phyloP scores from a whole-genome alignment of 2,797 vertebrate species.

The Steatocranus sp. region DNA sequence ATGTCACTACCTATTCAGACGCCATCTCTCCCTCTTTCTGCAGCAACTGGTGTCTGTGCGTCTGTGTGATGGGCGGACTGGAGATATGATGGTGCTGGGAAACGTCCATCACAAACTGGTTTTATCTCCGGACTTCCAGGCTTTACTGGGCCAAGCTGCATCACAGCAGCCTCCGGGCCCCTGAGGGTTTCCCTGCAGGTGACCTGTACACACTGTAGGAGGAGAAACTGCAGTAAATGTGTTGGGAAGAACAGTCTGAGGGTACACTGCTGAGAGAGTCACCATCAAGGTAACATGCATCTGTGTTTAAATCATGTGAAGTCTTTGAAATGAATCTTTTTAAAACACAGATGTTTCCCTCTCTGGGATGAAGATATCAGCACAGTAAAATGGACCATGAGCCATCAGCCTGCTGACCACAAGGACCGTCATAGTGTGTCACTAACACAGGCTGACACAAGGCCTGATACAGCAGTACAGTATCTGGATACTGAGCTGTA shows the following conservation, averaged over 20 bases:
- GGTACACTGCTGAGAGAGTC: neutral
- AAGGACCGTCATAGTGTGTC: neutral
- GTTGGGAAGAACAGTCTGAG: neutral
- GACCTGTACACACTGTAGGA: neutral
- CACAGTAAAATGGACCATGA: neutral
- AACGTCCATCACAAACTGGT: conserved; percentile 77
- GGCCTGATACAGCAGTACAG: neutral
- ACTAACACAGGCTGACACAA: neutral
- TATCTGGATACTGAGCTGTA: neutral
- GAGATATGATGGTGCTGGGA: conserved; percentile 76
- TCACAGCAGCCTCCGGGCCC: conserved; percentile 3
- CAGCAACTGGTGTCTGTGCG: conserved; percentile 77
- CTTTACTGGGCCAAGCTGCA: conserved; percentile 58
- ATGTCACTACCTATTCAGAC: neutral
- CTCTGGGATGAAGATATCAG: neutral
- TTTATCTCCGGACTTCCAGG: conserved; percentile 75
- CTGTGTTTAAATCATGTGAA: neutral
- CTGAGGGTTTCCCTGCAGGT: neutral
- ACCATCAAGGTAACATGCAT: neutral
- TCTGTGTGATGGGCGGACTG: conserved; percentile 67
- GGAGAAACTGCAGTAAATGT: neutral
- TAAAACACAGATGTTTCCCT: neutral
- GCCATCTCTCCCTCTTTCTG: neutral
- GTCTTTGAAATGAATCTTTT: neutral
- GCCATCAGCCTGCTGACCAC: neutral